A percentile compares a stretch with the other conserved stretches of the same genome.
phyloP scores from a whole-genome alignment of 2,888 invertebrate genomes.

The Kuschelorhynchus macadamiae region DNA sequence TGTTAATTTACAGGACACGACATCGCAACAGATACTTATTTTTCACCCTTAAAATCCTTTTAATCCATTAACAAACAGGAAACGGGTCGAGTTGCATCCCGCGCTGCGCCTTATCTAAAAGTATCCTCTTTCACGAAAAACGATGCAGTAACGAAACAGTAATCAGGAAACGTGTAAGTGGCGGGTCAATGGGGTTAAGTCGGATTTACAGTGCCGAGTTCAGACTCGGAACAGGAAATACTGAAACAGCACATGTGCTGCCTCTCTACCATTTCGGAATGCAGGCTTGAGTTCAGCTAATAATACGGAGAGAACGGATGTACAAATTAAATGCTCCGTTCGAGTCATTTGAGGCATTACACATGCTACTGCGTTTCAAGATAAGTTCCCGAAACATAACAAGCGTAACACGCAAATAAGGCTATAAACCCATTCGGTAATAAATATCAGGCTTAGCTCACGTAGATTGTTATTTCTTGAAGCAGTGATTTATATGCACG shows the following conservation, averaged over 20 bases:
- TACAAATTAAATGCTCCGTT: conserved; percentile 6
- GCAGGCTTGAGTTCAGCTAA: conserved; percentile 14
- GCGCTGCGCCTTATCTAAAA: neutral
- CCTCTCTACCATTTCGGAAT: conserved; percentile 15
- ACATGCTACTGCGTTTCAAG: neutral
- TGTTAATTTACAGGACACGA: too few species aligned
- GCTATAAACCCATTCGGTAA: too few species aligned
- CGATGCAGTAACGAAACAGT: conserved; percentile 27
- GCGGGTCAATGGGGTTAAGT: conserved; percentile 36
- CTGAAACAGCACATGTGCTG: conserved; percentile 32
- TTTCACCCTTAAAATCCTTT: neutral
- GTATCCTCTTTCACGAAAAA: conserved; percentile 23
- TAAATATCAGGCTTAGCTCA: too few species aligned
- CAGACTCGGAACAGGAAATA: conserved; percentile 35
- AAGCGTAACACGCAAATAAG: too few species aligned
- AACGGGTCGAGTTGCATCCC: conserved; percentile 11
- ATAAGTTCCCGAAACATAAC: too few species aligned
- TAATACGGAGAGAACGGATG: conserved; percentile 23
- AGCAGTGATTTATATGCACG: too few species aligned
- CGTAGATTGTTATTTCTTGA: too few species aligned
- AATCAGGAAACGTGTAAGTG: conserved; percentile 39
- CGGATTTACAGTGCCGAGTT: conserved; percentile 33
- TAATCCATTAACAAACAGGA: conserved; percentile 14
- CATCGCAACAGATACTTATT: too few species aligned
- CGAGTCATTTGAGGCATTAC: neutral